Base-by-base conservation (phyloP, 2,888 invertebrate genomes). In the Nephrotoma appendiculata region DNA sequence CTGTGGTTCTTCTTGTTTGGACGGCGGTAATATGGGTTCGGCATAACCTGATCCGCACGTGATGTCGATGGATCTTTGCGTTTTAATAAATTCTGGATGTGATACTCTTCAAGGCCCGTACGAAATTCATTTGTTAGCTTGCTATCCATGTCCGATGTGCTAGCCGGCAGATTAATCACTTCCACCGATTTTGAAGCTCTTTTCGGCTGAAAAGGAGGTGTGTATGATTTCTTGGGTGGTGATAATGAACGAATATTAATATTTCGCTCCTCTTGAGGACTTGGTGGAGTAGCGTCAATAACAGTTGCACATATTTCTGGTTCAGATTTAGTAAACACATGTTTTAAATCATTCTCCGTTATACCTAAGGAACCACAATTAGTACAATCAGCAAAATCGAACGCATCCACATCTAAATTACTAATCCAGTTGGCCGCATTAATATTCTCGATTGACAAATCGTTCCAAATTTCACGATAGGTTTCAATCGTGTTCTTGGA, bases 61-160 rank as follows among this genome's bases (percentile, higher is more conserved):
- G 42, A 42, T 31, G 84, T 42, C 1, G 42, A 84, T 6, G 84
- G 84, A 45, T 86, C 31, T 31, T 86, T 45, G 31, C 48, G 44
- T 31, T 45, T 45, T 6, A 45, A 48, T 86, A 86, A 57, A 57
- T 86, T 86, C 41, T 87, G 87, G 41, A 85, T 85, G 0, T 87
- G 45, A 5, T 90, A 86, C 83, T 90, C 89, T n/a, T 91, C 90
- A 0, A 89, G 88, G 0, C 91, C 91, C 0, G 91, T 90, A 5
- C 89, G 89, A 87, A 91, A 91, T 5, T 87, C 83, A 3, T 44
- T 86, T 12, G 9, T 31, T 3, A 45, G n/a, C 31, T 48, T 86
- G 31, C 6, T 48, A 44, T 84, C 84, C 7, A 12, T 43, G 2
- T 84, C 41, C 0, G 42, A 42, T 3, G 12, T 41, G 6, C n/a